These are phyloP conservation scores for Cercocebus atys DNA, from an alignment of 2,113 vertebrate species.

Conservation along the genomic window DNA sequence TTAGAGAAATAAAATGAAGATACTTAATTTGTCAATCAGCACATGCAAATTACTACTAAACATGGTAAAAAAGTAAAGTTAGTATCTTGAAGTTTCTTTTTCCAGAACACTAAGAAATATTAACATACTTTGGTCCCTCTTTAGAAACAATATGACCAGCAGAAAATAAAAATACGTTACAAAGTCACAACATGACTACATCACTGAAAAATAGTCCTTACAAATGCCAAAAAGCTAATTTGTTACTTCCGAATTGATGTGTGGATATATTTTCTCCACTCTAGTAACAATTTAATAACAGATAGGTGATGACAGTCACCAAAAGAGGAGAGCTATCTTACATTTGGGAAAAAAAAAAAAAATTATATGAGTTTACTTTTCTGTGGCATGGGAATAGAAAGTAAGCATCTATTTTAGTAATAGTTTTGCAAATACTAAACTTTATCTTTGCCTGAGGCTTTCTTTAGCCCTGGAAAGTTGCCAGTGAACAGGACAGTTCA, in stretches of 20 bases:
- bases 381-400: background rate
- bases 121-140: background rate
- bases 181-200: background rate
- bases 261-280: background rate
- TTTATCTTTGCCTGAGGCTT: background rate
- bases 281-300: background rate
- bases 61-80: background rate
- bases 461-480: background rate
- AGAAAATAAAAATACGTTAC: background rate
- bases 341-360: background rate
- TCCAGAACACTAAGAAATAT: background rate
- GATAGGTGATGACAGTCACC: background rate
- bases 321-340: background rate
- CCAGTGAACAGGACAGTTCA: background rate
- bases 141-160: background rate
- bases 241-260: background rate
- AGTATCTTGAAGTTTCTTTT: background rate
- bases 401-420: background rate
- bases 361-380: background rate
- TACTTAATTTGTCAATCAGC: background rate
- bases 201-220: background rate
- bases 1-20: background rate
- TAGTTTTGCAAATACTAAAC: background rate
- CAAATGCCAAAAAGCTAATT: background rate
- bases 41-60: background rate